Percentiles rank a stretch among this genome's conserved stretches.
phyloP scores from a whole-genome alignment of 2,888 invertebrate species.

The Ganaspis brasiliensis region DNA sequence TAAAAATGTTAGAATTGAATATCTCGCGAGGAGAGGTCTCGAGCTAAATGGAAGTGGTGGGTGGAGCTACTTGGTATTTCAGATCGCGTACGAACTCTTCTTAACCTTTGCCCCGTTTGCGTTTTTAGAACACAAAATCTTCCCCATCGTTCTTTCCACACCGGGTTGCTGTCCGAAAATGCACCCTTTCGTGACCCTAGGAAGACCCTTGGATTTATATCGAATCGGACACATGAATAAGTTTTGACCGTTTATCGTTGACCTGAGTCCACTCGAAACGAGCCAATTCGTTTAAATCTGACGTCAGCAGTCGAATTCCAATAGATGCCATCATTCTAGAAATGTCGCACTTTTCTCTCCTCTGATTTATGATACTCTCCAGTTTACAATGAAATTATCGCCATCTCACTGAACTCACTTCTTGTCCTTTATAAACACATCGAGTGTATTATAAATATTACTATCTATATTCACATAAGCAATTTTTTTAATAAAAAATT shows the following conservation, averaged over 20 bases:
- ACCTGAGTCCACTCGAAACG: conserved; percentile 49
- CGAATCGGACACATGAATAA: conserved; percentile 68
- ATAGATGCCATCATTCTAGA: conserved; percentile 20
- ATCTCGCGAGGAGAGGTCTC: neutral
- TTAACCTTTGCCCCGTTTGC: conserved; percentile 78
- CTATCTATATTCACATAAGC: too few species aligned
- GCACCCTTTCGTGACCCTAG: conserved; percentile 49
- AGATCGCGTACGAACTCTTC: conserved; percentile 71
- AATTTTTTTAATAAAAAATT: too few species aligned
- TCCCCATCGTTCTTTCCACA: conserved; percentile 50
- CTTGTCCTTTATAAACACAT: neutral
- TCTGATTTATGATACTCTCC: neutral
- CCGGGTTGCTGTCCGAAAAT: conserved; percentile 32
- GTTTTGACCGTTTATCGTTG: conserved; percentile 68
- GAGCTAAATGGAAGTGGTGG: neutral
- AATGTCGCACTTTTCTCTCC: neutral
- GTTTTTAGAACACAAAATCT: conserved; percentile 76
- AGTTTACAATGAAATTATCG: neutral
- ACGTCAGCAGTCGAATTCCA: conserved; percentile 56
- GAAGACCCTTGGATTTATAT: conserved; percentile 68
- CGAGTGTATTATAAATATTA: neutral
- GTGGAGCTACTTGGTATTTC: conserved; percentile 74
- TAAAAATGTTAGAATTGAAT: conserved; percentile 4
- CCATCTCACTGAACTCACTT: neutral
- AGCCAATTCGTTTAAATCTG: conserved; percentile 57